These are phyloP conservation scores for Onychostoma macrolepis DNA, from an alignment of 2,113 vertebrate species.

Conservation along the genomic window DNA sequence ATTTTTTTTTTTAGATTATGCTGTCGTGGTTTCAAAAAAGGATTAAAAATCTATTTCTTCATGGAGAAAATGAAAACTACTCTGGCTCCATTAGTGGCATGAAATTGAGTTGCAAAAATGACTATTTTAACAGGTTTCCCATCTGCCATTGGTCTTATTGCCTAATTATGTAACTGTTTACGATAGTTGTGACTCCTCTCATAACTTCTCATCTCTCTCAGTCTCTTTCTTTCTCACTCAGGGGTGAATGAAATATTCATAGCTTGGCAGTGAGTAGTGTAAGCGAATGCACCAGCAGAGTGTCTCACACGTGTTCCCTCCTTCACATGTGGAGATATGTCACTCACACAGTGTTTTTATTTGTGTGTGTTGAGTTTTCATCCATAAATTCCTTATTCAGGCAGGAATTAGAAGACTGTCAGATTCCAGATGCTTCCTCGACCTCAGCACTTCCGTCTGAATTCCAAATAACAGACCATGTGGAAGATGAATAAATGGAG, in stretches of 20 bases:
- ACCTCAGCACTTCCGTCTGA: neutral
- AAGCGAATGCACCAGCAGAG: constrained; percentile 30
- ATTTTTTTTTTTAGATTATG: neutral
- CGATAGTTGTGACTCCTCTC: constrained; percentile 12
- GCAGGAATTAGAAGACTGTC: neutral
- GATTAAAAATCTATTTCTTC: no score
- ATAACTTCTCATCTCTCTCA: constrained; percentile 9
- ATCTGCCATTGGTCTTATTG: neutral
- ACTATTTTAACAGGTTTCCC: neutral
- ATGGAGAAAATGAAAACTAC: neutral
- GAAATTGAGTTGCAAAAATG: neutral
- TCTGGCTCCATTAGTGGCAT: neutral
- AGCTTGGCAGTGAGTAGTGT: neutral
- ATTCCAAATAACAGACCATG: neutral
- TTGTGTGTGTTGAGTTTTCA: neutral
- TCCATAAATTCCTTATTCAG: neutral
- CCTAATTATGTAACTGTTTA: neutral
- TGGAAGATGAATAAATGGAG: neutral
- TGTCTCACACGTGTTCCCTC: constrained; percentile 8
- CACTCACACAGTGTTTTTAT: constrained; percentile 1
- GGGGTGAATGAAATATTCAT: constrained; percentile 51
- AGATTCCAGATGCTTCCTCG: neutral
- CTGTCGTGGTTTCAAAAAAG: no score
- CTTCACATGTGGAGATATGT: constrained; percentile 3
- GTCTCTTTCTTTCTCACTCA: neutral